Percentiles rank a stretch among this genome's conserved stretches.
Conservation (phyloP, 2,797 vertebrate genomes). For the Megaceryle alcyon region DNA sequence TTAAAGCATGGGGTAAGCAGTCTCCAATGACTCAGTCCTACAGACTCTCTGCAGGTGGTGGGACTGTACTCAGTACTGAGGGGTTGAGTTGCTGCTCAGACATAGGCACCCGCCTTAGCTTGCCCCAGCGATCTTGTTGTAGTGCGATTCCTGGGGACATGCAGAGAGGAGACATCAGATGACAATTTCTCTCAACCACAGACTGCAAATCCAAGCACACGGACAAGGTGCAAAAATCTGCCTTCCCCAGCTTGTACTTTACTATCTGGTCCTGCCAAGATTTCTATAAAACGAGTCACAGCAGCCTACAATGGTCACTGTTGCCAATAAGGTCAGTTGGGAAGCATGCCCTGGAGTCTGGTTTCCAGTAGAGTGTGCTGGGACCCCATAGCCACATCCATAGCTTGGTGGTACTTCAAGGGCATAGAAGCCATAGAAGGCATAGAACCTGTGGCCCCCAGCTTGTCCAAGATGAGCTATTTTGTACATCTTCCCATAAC, state of each 20-base stretch:
- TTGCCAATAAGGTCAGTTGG: rapidly evolving
- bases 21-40: background rate
- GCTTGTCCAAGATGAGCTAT: background rate
- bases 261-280: background rate
- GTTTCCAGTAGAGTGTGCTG: background rate
- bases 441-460: background rate
- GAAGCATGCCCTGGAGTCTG: background rate
- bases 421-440: background rate
- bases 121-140: background rate
- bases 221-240: background rate
- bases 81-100: background rate
- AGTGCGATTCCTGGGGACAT: background rate
- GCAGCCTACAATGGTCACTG: background rate
- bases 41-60: background rate
- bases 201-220: background rate
- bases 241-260: background rate
- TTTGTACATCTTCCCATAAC: background rate
- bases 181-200: background rate
- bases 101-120: background rate
- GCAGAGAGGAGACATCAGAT: rapidly evolving
- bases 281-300: background rate
- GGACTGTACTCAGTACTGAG: rapidly evolving
- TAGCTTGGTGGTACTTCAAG: background rate
- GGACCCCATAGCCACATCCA: background rate
- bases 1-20: background rate